These are phyloP conservation scores for Catonia carolina DNA, from an alignment of 2,888 invertebrate species.

Conservation along the genomic window DNA sequence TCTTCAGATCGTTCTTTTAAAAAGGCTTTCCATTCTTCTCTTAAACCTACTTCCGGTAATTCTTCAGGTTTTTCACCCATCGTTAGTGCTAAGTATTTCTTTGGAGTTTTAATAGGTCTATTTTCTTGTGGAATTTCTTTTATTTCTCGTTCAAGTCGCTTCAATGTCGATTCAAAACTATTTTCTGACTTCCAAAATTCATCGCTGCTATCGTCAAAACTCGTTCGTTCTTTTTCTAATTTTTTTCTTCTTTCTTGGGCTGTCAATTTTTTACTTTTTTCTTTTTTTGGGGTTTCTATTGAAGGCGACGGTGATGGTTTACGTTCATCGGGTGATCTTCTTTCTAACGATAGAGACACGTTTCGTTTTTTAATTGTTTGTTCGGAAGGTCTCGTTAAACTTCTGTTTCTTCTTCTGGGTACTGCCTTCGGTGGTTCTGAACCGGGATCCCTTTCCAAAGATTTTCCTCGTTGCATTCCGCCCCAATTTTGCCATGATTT, in stretches of 20 bases:
- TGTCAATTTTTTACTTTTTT: slow-evolving; percentile 36
- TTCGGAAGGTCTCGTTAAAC: slow-evolving; percentile 28
- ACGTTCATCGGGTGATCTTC: background rate
- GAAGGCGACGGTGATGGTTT: background rate
- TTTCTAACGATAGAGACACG: background rate
- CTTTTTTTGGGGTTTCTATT: slow-evolving; percentile 37
- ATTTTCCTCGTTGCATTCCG: slow-evolving; percentile 16
- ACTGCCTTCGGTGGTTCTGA: background rate
- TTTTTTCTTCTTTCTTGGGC: slow-evolving; percentile 38
- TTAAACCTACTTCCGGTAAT: slow-evolving; percentile 33
- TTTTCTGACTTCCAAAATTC: slow-evolving; percentile 30
- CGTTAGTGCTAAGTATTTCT: slow-evolving; percentile 1
- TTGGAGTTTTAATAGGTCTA: background rate
- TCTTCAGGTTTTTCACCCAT: slow-evolving; percentile 39
- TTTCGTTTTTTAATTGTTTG: slow-evolving; percentile 18
- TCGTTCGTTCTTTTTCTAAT: slow-evolving; percentile 22
- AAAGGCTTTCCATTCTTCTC: slow-evolving; percentile 34
- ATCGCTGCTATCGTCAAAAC: slow-evolving; percentile 28
- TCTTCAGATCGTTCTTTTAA: slow-evolving; percentile 51
- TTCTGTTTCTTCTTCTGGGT: slow-evolving; percentile 32
- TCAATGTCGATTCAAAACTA: background rate
- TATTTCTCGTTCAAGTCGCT: slow-evolving; percentile 1
- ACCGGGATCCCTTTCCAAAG: slow-evolving; percentile 21
- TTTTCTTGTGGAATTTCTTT: slow-evolving; percentile 2
- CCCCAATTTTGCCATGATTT: slow-evolving; percentile 24